phyloP scores from a whole-genome alignment of 2,888 invertebrate genomes.

The Cataglyphis rosenhaueri region DNA sequence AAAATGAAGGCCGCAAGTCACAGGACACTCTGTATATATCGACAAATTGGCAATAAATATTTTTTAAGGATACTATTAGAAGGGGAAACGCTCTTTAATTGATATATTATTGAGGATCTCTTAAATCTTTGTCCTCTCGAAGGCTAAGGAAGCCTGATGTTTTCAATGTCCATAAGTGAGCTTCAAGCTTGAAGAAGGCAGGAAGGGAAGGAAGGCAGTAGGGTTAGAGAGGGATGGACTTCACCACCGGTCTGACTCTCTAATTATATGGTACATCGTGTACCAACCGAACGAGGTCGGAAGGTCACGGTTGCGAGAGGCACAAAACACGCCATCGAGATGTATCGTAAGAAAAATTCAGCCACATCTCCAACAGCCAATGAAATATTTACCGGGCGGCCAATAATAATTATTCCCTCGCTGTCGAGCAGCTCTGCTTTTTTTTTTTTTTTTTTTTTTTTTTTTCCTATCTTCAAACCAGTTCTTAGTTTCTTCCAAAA shows the following conservation, averaged over 20 bases:
- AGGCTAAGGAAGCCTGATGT: constrained; percentile 58
- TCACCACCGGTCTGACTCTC: constrained; percentile 78
- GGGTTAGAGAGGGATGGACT: constrained; percentile 60
- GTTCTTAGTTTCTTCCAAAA: constrained; percentile 24
- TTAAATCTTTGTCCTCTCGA: constrained; percentile 31
- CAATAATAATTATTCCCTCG: constrained; percentile 73
- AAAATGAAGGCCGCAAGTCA: neutral
- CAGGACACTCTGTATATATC: neutral
- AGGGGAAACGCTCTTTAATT: constrained; percentile 55
- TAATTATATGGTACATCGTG: constrained; percentile 84
- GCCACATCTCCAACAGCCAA: constrained; percentile 40
- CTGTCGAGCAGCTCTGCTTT: neutral
- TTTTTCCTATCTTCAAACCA: neutral
- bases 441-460: too few species aligned
- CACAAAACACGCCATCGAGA: constrained; percentile 77
- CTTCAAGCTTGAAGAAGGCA: constrained; percentile 59
- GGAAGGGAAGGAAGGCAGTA: constrained; percentile 38
- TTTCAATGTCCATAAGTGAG: constrained; percentile 52
- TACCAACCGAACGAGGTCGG: constrained; percentile 76
- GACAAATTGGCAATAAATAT: neutral
- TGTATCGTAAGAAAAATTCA: constrained; percentile 76
- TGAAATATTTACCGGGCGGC: constrained; percentile 69
- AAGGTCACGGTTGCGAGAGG: constrained; percentile 65
- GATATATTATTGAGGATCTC: constrained; percentile 67
- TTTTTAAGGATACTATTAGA: neutral